Evolutionary conservation across 1,140 invertebrate genomes (phyloP).

Genomic region (Chlorops oryzae): DNA sequence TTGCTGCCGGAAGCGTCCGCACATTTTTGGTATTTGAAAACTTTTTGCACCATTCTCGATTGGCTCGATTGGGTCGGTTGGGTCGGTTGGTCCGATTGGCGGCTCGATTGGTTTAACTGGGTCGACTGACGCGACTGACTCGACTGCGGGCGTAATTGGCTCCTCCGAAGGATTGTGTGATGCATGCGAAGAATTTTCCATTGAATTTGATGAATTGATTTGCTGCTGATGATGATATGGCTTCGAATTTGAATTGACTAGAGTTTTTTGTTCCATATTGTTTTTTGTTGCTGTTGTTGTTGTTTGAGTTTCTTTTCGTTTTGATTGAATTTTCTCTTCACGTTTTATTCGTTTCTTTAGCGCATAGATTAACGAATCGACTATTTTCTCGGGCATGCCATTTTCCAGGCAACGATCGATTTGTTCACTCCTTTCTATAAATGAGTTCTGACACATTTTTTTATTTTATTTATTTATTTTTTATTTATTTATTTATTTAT

Average conservation of each 20-base stretch:
- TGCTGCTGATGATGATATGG: background rate
- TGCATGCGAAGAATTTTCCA: too few relatives aligned
- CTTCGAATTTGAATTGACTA: background rate
- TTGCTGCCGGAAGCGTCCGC: slow-evolving; percentile 29
- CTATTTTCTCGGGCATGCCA: slow-evolving; percentile 41
- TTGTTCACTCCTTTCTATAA: slow-evolving; percentile 39
- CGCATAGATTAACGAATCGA: too few relatives aligned
- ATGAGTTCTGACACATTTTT: slow-evolving; percentile 43
- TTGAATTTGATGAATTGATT: too few relatives aligned
- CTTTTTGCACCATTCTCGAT: too few relatives aligned
- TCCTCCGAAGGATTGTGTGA: too few relatives aligned
- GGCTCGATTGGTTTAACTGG: too few relatives aligned
- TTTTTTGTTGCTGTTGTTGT: background rate
- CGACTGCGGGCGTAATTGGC: too few relatives aligned
- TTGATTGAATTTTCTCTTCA: too few relatives aligned
- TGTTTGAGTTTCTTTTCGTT: slow-evolving; percentile 1
- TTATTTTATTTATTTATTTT: slow-evolving; percentile 30
- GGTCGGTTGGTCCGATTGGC: too few relatives aligned
- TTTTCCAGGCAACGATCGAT: slow-evolving; percentile 38
- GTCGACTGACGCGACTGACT: too few relatives aligned
- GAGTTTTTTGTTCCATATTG: background rate
- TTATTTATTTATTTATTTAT: slow-evolving; percentile 7
- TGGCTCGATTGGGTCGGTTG: too few relatives aligned
- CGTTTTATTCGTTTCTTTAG: too few relatives aligned
- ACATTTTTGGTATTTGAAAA: slow-evolving; percentile 27